These are phyloP conservation scores for Caenorhabditis remanei DNA, from an alignment of 1,140 invertebrate species.

Conservation along the genomic window DNA sequence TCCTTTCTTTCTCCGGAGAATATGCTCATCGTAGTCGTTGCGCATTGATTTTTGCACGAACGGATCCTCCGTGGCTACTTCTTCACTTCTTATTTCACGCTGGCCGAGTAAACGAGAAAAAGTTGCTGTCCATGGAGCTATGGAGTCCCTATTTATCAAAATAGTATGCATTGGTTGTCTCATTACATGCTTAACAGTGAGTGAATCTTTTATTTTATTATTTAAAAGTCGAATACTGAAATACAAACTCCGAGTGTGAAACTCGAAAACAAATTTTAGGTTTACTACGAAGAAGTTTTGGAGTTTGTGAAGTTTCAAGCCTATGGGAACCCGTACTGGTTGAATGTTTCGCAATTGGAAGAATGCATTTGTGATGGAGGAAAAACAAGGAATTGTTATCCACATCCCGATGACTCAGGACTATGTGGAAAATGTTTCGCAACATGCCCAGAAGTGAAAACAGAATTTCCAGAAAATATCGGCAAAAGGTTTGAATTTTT, in stretches of 20 bases:
- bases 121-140: background rate
- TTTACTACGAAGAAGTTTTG: constrained; percentile 50
- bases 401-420: constrained; percentile 21
- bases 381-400: constrained; percentile 51
- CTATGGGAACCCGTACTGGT: constrained; percentile 35
- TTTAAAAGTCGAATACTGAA: background rate
- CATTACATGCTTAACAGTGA: constrained; percentile 26
- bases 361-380: constrained; percentile 36
- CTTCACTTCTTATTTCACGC: background rate
- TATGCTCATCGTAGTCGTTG: constrained; percentile 42
- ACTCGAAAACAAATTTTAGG: background rate
- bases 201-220: background rate
- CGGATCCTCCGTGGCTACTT: background rate
- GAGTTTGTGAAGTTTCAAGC: constrained; percentile 53
- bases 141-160: constrained; percentile 30
- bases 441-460: background rate
- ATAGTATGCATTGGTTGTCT: constrained; percentile 26
- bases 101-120: background rate
- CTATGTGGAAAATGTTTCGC: constrained; percentile 36
- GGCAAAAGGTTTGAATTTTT: background rate
- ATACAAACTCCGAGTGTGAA: too few species aligned
- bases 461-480: background rate
- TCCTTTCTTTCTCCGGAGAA: background rate
- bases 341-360: constrained; percentile 33
- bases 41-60: constrained; percentile 48